Evolutionary conservation across 2,888 invertebrate species (phyloP).

Genomic region (Mystacides longicornis): DNA sequence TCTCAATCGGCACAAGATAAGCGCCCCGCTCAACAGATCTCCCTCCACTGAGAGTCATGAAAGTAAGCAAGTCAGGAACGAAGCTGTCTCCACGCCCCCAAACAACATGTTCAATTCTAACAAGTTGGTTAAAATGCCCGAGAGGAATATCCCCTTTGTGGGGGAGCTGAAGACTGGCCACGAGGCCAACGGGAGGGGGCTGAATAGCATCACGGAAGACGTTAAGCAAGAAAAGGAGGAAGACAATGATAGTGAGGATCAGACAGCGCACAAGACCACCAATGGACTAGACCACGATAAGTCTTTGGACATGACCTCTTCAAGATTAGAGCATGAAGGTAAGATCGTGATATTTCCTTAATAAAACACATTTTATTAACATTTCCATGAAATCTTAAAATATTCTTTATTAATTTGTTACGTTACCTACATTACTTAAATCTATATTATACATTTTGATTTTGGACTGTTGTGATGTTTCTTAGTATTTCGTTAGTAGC

Average conservation of each 20-base stretch:
- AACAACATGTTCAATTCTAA: slow-evolving; percentile 12
- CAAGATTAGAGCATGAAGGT: slow-evolving; percentile 19
- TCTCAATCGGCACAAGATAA: slow-evolving; percentile 34
- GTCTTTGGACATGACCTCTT: slow-evolving; percentile 6
- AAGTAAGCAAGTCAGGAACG: slow-evolving; percentile 12
- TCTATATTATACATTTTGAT: neutral
- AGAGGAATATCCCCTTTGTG: slow-evolving; percentile 4
- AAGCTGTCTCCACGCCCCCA: neutral
- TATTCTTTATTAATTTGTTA: too few relatives aligned
- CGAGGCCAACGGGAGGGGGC: slow-evolving; percentile 8
- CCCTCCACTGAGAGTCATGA: slow-evolving; percentile 15
- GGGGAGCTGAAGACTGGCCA: neutral
- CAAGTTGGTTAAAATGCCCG: slow-evolving; percentile 3
- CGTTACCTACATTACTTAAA: too few relatives aligned
- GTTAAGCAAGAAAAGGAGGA: slow-evolving; percentile 15
- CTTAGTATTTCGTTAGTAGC: neutral
- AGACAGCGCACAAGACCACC: slow-evolving; percentile 5
- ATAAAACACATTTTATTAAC: neutral
- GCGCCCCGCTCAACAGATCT: slow-evolving; percentile 8
- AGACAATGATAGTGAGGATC: slow-evolving; percentile 15
- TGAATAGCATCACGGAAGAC: neutral
- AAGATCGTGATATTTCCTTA: slow-evolving; percentile 1
- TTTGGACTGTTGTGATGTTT: neutral
- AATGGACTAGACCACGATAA: slow-evolving; percentile 11
- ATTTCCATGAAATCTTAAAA: neutral